phyloP scores from a whole-genome alignment of 2,797 vertebrate genomes.

The Gobionotothen gibberifrons region DNA sequence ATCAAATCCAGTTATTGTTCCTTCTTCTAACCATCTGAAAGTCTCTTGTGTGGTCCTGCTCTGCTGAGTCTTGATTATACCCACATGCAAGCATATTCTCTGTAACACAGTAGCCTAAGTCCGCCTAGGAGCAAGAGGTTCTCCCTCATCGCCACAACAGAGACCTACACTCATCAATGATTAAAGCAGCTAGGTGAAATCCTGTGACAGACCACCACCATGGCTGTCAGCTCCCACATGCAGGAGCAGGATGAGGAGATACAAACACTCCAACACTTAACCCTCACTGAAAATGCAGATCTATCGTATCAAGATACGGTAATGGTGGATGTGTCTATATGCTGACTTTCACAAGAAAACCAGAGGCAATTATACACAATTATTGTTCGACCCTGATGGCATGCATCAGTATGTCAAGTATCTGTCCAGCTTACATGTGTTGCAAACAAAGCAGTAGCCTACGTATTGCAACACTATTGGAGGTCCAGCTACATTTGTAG shows the following conservation, averaged over 20 bases:
- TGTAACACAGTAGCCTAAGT: constrained; percentile 39
- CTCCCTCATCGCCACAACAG: constrained; percentile 31
- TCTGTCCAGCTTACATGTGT: not conserved
- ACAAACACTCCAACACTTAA: constrained; percentile 59
- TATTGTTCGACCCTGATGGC: not conserved
- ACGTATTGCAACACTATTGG: no score
- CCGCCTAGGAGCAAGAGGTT: constrained; percentile 44
- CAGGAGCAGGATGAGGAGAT: constrained; percentile 51
- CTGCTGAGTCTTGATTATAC: constrained; percentile 42
- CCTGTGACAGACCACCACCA: constrained; percentile 56
- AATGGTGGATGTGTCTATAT: constrained; percentile 22
- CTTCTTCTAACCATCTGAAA: constrained; percentile 5
- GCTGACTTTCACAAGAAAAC: not conserved
- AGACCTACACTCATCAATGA: constrained; percentile 55
- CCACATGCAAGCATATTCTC: constrained; percentile 44
- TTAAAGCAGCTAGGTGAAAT: constrained; percentile 63
- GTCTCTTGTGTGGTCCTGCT: constrained; percentile 15
- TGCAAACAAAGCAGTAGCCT: no score
- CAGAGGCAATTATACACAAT: not conserved
- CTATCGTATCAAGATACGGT: constrained; percentile 46
- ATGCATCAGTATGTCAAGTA: not conserved
- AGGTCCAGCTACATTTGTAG: no score
- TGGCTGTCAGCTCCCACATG: constrained; percentile 57
- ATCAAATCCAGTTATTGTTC: not conserved
- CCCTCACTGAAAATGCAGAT: constrained; percentile 35